Base-by-base conservation (phyloP, 2,888 invertebrate species). In the Bursaphelenchus okinawaensis region DNA sequence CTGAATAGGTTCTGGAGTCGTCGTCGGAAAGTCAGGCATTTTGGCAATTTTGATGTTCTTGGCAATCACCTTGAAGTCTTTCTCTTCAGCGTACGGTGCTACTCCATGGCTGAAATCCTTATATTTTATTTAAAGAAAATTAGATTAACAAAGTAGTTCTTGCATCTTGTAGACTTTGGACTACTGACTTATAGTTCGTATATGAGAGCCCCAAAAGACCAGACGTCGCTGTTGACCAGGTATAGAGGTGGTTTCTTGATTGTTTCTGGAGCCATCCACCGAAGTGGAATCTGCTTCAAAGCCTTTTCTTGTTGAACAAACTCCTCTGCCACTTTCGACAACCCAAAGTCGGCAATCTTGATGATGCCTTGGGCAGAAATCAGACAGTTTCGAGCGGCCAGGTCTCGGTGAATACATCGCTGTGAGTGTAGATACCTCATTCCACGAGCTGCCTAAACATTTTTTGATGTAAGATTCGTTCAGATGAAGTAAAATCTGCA, bases 301-400 rank as follows among this genome's bases (percentile, higher is more conserved):
- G 60, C 65, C 12, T 26, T 51, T 22, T 62, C 22, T 20, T 57
- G 56, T 23, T 22, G 23, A 4, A 56, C 50, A 28, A 68, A 51
- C 23, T 71, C 70, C 51, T 58, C 60, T 6, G 65, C 68, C 24
- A 68, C 40, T 59, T 66, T 69, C 40, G 31, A 51, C 71, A 82
- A 69, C 12, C 82, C 82, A 62, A 82, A 82, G 66, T 82, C 82
- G 8, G 80, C 78, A 61, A 82, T 81, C 66, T 83, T 83, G 23
- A 83, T 73, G 20, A 64, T 9, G 7, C 75, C 75, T n/a, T 66
- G 51, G n/a, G 70, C 59, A 9, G 70, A 70, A n/a, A 83, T 73
- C n/a, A 92, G 86, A 80, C 91, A 91, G 82, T 92, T 92, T 62
- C 91, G 86, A 65, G 91, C 90, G 0, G 92, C 91, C 65, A 91